A percentile compares a stretch with the other conserved stretches of the same genome.
phyloP scores from a whole-genome alignment of 2,113 vertebrate species.

The Hypanus sabinus region DNA sequence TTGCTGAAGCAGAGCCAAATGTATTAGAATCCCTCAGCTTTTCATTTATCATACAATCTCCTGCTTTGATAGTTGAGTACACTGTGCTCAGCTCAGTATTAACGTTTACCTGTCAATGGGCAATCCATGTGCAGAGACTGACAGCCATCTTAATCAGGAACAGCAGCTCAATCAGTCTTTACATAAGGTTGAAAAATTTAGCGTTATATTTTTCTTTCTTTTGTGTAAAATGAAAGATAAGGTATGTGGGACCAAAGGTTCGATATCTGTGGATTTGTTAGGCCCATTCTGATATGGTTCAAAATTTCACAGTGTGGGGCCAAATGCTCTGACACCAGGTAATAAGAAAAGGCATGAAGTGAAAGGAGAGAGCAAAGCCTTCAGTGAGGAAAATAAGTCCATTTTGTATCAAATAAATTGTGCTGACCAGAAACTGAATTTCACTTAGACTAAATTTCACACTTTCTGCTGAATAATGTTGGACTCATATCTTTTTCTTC shows the following conservation, averaged over 20 bases:
- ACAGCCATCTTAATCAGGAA: slow-evolving; percentile 31
- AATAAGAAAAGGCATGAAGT: neutral
- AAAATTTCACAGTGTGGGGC: neutral
- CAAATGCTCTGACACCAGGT: neutral
- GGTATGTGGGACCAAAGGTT: neutral
- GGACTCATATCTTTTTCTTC: neutral
- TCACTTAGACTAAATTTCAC: neutral
- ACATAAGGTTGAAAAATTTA: slow-evolving; percentile 30
- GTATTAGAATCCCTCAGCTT: slow-evolving; percentile 35
- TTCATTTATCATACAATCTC: slow-evolving; percentile 37
- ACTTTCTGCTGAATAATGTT: neutral
- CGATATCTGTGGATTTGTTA: neutral
- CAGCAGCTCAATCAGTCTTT: slow-evolving; percentile 37
- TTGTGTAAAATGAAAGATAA: neutral
- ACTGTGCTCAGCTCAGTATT: slow-evolving; percentile 32
- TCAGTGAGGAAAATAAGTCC: neutral
- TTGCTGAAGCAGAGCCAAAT: slow-evolving; percentile 34
- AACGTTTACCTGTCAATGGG: slow-evolving; percentile 31
- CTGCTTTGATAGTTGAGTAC: slow-evolving; percentile 36
- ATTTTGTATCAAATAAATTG: neutral
- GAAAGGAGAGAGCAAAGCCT: neutral
- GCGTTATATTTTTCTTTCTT: slow-evolving; percentile 8
- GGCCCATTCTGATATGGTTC: neutral
- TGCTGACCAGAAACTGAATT: neutral
- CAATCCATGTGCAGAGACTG: slow-evolving; percentile 3